Evolutionary conservation across 2,113 vertebrate genomes (phyloP), one percentile per base, ranked within the genome.

Genomic region (Tringa solitaria): DNA sequence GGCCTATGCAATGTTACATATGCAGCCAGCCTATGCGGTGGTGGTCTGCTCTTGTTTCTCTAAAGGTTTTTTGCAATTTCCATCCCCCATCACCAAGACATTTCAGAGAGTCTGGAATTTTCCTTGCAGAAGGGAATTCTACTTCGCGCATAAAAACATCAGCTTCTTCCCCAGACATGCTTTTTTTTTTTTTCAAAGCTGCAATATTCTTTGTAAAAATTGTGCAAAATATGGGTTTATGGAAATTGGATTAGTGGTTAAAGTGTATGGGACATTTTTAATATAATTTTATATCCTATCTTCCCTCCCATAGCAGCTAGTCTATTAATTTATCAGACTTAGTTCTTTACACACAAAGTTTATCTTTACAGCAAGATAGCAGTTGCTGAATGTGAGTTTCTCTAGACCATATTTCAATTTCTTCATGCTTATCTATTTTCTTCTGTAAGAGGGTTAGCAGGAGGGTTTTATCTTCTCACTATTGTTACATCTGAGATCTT

Each of bases 361-460:
- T 93, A 84, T 94, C 88, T 94, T 91, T 89, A 33, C 48, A 90
- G 74, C 28, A 48, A 89, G 93, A 92, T 54, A 95, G 90, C 70
- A 75, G 67, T 7, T 91, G 69, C 82, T 78, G 89, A 95, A 82
- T 41, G 37, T 0, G 8, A 81, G 69, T 87, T 95, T 97, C 87
- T 95, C 76, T n/a, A 74, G 63, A 93, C 93, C 69, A 54, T 54
- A 84, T 96, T 97, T 96, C 94, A 87, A 61, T 96, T 91, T 85
- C 78, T 86, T 67, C 69, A 24, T 7, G 41, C 93, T 96, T 87
- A 96, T 96, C 90, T 94, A 1, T 67, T 90, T 81, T 70, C 43
- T 81, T 54, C 68, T 84, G 8, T 83, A 61, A 85, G 91, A 80
- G 85, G 81, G 90, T 95, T 95, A 96, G 59, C 57, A 79, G 80